phyloP scores from a whole-genome alignment of 2,113 vertebrate species.

The Bagarius yarrelli region DNA sequence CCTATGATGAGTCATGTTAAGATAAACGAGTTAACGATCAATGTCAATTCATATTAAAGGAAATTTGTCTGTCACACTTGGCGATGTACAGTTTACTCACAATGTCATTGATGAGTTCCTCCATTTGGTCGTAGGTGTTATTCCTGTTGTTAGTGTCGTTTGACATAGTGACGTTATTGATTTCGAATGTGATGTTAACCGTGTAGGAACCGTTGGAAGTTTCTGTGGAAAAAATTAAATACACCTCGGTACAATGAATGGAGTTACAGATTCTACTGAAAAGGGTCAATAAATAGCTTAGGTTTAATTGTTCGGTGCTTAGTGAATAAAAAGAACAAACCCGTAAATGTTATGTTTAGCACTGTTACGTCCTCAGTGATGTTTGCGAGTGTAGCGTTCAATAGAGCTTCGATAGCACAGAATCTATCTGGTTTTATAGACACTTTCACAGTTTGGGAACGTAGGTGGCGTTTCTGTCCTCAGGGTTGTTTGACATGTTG shows the following conservation, averaged over 20 bases:
- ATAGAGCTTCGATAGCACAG: not conserved
- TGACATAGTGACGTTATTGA: not conserved
- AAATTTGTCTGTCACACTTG: not conserved
- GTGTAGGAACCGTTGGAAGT: not conserved
- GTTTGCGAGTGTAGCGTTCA: not conserved
- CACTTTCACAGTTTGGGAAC: not conserved
- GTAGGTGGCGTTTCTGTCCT: not conserved
- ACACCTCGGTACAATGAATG: not conserved
- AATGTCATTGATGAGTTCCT: not conserved
- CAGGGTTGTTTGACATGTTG: not conserved
- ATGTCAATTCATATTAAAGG: not conserved
- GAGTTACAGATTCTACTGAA: not conserved
- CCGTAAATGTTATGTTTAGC: not conserved
- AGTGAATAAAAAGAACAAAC: not conserved
- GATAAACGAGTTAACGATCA: not conserved
- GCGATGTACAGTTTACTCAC: constrained; percentile 1
- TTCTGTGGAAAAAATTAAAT: not conserved
- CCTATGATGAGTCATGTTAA: not conserved
- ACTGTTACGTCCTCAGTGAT: not conserved
- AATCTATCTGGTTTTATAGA: not conserved
- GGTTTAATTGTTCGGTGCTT: too few relatives aligned
- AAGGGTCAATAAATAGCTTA: not conserved
- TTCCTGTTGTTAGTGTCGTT: not conserved
- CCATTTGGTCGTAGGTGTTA: not conserved
- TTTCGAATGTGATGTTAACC: not conserved